Percentiles rank a stretch among this genome's conserved stretches.
Evolutionary conservation across 23 tunicate genomes (phyloP).

Genomic region (Phallusia fumigata): DNA sequence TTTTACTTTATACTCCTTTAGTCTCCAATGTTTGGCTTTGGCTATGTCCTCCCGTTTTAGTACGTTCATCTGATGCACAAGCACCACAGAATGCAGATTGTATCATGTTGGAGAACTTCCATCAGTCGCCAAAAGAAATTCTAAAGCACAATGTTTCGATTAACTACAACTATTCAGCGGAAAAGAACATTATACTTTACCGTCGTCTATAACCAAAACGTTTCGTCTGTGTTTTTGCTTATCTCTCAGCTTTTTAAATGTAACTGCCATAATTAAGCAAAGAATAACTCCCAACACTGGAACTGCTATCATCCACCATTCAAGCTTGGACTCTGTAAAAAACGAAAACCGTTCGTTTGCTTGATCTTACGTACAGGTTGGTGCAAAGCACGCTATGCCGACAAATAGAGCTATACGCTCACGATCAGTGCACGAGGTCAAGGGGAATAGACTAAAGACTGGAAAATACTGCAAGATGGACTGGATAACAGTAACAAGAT

Average conservation of each 20-base stretch:
- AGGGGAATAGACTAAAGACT: no score
- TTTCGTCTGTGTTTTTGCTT: neutral
- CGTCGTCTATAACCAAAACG: neutral
- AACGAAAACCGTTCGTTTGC: neutral
- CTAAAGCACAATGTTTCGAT: neutral
- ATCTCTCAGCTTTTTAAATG: neutral
- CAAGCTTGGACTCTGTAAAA: neutral
- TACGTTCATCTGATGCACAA: no score
- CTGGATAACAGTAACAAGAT: no score
- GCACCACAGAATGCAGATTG: neutral
- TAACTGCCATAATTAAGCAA: neutral
- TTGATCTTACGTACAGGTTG: no score
- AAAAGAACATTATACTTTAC: neutral
- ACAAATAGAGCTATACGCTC: no score
- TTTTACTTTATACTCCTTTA: no score
- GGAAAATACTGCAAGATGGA: no score
- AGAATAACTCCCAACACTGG: neutral
- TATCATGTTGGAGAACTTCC: neutral
- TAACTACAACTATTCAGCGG: no score
- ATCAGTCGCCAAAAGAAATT: neutral
- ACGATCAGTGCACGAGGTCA: no score
- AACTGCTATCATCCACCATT: constrained; percentile 8
- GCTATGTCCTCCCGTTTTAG: no score
- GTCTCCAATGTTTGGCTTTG: no score
- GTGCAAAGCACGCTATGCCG: no score